A percentile compares a stretch with the other conserved stretches of the same genome.
These are phyloP conservation scores for Ctenicera cuprea DNA, from an alignment of 2,888 invertebrate genomes.

Conservation along the genomic window DNA sequence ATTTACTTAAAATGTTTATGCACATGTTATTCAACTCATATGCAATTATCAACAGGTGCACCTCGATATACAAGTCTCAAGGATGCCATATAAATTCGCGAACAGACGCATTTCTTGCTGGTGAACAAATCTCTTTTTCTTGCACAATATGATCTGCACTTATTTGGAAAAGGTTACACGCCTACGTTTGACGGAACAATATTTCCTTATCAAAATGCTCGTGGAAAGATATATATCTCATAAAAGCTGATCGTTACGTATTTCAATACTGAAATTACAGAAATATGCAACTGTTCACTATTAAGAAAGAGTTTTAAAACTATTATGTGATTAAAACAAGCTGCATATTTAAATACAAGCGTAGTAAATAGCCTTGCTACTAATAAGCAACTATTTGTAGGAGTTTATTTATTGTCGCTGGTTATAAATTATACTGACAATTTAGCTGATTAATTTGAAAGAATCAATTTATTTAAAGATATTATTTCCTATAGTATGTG, in stretches of 20 bases:
- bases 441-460: too few species aligned
- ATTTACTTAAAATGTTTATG: not conserved
- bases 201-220: conserved; percentile 18
- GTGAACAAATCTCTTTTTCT: not conserved
- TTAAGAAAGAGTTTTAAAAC: too few species aligned
- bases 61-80: conserved; percentile 2
- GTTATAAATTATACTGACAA: too few species aligned
- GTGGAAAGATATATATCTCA: not conserved
- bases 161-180: conserved; percentile 14
- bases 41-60: conserved; percentile 1
- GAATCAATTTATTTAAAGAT: too few species aligned
- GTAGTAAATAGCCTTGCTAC: too few species aligned
- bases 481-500: too few species aligned
- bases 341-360: too few species aligned
- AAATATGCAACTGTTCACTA: not conserved
- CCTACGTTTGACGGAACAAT: conserved; percentile 11
- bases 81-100: conserved; percentile 3
- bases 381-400: too few species aligned
- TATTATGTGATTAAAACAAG: too few species aligned
- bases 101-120: not conserved
- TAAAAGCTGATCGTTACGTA: not conserved
- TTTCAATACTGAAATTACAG: not conserved
- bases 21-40: conserved; percentile 5
- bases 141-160: conserved; percentile 15
- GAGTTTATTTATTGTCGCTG: too few species aligned